These are phyloP conservation scores for Fissipunctia ypsillon DNA, from an alignment of 2,888 invertebrate species.

Conservation along the genomic window DNA sequence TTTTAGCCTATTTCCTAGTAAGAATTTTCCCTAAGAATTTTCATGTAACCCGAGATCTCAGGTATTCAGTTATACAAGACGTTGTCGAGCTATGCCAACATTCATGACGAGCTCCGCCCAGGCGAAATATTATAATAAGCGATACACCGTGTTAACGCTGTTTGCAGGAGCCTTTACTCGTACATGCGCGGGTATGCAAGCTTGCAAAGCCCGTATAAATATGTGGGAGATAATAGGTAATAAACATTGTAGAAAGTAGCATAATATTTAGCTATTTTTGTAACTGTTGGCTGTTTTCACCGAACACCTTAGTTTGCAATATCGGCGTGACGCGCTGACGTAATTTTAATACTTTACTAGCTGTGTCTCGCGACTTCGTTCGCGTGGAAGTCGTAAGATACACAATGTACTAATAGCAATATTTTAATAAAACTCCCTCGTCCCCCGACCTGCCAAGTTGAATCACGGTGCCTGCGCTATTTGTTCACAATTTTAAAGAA, in stretches of 20 bases:
- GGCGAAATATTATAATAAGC: constrained; percentile 43
- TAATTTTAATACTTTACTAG: neutral
- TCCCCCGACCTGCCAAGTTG: too few species aligned
- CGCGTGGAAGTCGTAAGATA: too few species aligned
- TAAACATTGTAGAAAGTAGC: constrained; percentile 1
- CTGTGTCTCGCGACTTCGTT: too few species aligned
- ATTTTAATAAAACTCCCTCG: too few species aligned
- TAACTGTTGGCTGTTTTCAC: neutral
- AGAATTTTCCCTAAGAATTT: neutral
- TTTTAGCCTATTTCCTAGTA: neutral
- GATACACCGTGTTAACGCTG: constrained; percentile 24
- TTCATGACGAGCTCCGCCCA: neutral
- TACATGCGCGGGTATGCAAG: constrained; percentile 28
- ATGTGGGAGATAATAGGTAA: neutral
- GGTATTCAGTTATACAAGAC: constrained; percentile 2
- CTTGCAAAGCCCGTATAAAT: constrained; percentile 7
- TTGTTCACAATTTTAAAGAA: too few species aligned
- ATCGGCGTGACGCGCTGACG: neutral
- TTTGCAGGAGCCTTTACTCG: too few species aligned
- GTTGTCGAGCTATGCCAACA: constrained; percentile 7
- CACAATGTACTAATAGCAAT: too few species aligned
- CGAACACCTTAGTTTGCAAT: neutral
- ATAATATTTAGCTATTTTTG: constrained; percentile 3
- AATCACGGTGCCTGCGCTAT: too few species aligned
- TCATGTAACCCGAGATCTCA: neutral